Evolutionary conservation across 2,888 invertebrate genomes (phyloP), one percentile per base, ranked within the genome.

Genomic region (Tetragonisca angustula): DNA sequence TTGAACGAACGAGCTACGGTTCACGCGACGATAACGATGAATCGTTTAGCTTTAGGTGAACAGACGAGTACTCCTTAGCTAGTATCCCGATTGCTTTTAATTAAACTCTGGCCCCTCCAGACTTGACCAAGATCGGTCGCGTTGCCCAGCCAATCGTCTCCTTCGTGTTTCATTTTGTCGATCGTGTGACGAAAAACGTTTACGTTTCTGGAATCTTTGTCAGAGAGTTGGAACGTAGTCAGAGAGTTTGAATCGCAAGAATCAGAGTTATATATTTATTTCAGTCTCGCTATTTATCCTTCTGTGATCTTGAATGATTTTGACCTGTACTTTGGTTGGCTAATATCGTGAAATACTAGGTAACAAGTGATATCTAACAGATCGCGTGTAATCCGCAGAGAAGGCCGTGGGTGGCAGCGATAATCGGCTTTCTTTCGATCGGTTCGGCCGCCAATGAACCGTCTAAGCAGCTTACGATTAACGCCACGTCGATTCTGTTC

Each of bases 351-450:
- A 61, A 72, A 61, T 49, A 17, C 81, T 82, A 79, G 75, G 61
- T 73, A 69, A 43, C 43, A 9, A 32, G 32, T 36, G 54, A 85
- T 81, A 79, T 69, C 13, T n/a, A 59, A 62, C 67, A 75, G 81
- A 87, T 62, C 59, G 61, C 62, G 49, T 59, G 43, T 70, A 87
- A 87, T 77, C 76, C 78, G 49, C 21, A 3, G 68, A 54, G 64
- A 61, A 65, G 85, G 78, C 79, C 76, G 80, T 78, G 79, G 76
- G 78, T 87, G 68, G 77, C 21, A 24, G 56, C 61, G 78, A 49
- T 80, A 87, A 87, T 83, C 85, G 83, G 70, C 80, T 87, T 88
- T 79, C 80, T 69, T 50, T 83, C 78, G 59, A 75, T 79, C 76
- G 69, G 81, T 49, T 73, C 68, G 36, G 65, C 76, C 76, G 80